phyloP scores from a whole-genome alignment of 2,888 invertebrate genomes.

The Ecliptopera silaceata region DNA sequence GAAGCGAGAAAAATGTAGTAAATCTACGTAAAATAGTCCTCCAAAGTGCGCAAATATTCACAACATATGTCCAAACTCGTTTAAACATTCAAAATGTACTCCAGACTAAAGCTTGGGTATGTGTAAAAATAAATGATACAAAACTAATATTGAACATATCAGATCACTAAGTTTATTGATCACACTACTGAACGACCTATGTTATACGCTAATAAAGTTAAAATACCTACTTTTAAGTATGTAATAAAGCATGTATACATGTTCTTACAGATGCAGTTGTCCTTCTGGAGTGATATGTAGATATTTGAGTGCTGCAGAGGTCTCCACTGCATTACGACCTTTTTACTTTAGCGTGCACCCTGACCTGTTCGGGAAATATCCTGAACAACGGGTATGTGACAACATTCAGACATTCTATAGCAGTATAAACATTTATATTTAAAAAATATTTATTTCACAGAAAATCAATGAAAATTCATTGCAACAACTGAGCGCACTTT shows the following conservation, averaged over 20 bases:
- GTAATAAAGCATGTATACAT: neutral
- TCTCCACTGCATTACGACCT: constrained; percentile 94
- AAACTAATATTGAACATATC: no score
- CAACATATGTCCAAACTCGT: constrained; percentile 12
- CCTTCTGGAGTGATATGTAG: constrained; percentile 57
- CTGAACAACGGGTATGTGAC: constrained; percentile 89
- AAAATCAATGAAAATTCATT: constrained; percentile 94
- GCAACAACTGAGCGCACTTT: constrained; percentile 92
- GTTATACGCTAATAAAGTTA: no score
- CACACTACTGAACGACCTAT: no score
- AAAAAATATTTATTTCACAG: constrained; percentile 70
- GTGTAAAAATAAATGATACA: neutral
- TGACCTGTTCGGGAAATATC: constrained; percentile 96
- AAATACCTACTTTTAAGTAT: neutral
- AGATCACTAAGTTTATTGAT: no score
- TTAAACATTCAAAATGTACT: constrained; percentile 62
- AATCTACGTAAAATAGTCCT: constrained; percentile 1
- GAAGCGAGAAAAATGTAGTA: constrained; percentile 25
- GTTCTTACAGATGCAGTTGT: constrained; percentile 47
- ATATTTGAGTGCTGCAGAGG: constrained; percentile 89
- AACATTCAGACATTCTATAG: neutral
- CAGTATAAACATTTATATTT: neutral
- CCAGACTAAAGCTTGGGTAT: constrained; percentile 69
- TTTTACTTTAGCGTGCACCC: constrained; percentile 98
- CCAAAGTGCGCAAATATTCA: constrained; percentile 40